Evolutionary conservation across 2,113 vertebrate genomes (phyloP), one percentile per base, ranked within the genome.

Genomic region (Gulo gulo): DNA sequence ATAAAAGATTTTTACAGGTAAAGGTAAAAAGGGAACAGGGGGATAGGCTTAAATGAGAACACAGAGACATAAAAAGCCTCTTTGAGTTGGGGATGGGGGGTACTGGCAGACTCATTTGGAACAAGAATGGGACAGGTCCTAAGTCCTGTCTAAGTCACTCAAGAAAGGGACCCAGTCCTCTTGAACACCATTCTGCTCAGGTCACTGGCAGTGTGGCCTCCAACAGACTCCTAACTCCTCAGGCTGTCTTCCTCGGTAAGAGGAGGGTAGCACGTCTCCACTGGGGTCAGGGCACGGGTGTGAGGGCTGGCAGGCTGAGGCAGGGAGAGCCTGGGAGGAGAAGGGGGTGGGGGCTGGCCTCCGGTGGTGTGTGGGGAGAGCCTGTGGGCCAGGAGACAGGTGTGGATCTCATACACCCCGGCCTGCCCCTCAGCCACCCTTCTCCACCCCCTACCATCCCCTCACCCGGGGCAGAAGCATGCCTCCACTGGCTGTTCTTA

Each of bases 301-400:
- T 1, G 0, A 61, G 29, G 59, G 86, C 69, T 79, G 67, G 47
- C 8, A 42, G 26, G 55, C 42, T 1, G 42, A 36, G 52, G 76
- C 50, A 59, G 15, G 61, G n/a, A 74, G 45, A 65, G 26, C 24
- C 59, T 4, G 0, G 47, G 57, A 76, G 24, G 45, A 47, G 59
- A 45, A 2, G 50, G 3, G 26, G 7, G 39, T 16, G 10, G 39
- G 7, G n/a, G 39, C 52, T 31, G 8, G 24, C 16, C 0, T 1
- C 20, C 0, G 1, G 61, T 7, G 52, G 6, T 8, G 15, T 39
- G 2, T 86, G 71, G 14, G 15, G 36, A 11, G 7, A 4, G n/a
- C 45, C 57, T 31, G 39, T 29, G 91, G 42, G 42, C 67, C 1
- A 15, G 61, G 55, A 93, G 39, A 34, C 79, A 36, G 52, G 39